Conservation (phyloP, 2,113 vertebrate species). For the Onychostoma macrolepis region DNA sequence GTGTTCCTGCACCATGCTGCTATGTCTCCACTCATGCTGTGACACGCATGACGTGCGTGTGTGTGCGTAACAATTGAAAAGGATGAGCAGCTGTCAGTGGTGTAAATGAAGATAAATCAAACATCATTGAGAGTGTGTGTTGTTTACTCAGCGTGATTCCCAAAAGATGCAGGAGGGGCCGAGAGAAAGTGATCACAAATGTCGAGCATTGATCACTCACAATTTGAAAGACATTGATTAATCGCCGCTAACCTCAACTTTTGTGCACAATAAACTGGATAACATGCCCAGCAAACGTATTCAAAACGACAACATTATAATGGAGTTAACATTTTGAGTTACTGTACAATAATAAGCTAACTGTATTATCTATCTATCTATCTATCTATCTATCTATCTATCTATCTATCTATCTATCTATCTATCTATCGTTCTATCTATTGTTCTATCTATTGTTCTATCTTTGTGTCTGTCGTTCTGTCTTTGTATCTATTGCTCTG, state of each 20-base stretch:
- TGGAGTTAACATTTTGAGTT: neutral
- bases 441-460: neutral
- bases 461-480: neutral
- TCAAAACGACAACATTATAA: neutral
- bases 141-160: constrained; percentile 50
- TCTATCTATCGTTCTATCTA: neutral
- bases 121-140: constrained; percentile 43
- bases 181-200: constrained; percentile 12
- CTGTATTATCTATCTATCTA: neutral
- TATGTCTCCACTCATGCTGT: constrained; percentile 40
- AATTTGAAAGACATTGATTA: constrained; percentile 47
- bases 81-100: constrained; percentile 56
- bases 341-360: neutral
- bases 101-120: constrained; percentile 62
- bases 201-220: constrained; percentile 24
- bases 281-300: neutral
- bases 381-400: neutral
- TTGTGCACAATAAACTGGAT: constrained; percentile 10
- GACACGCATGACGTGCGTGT: constrained; percentile 50
- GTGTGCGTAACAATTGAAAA: constrained; percentile 46
- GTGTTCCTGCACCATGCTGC: neutral
- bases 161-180: constrained; percentile 36
- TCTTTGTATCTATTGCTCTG: too few species aligned
- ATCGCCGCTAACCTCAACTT: constrained; percentile 42
- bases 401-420: neutral